Evolutionary conservation across 1,140 invertebrate species (phyloP), one percentile per base, ranked within the genome.

Genomic region (Pachyrhynchus sulphureomaculatus): DNA sequence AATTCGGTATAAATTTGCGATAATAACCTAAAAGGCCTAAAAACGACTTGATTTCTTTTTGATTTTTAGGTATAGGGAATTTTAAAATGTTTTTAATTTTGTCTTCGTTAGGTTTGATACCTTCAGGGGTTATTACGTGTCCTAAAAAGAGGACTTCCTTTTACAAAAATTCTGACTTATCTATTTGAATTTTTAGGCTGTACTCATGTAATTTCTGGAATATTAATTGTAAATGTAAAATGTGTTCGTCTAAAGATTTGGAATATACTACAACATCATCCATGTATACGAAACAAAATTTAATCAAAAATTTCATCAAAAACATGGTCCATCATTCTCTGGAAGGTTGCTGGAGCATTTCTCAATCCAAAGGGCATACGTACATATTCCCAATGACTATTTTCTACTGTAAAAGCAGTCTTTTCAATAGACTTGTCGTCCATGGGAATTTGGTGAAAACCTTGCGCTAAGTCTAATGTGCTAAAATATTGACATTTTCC

Each of bases 391-490:
- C 33, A 69, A 41, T 67, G 61, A 4, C 63, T 59, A 32, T 57
- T 33, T 36, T 42, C 52, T 2, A 47, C 48, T 1, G 13, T 55
- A 42, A 66, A 66, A 13, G 51, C 44, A 0, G 51, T 66, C 8
- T 81, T 81, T 4, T 68, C 45, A 10, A 34, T 67, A 54, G 76
- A 73, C 10, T 73, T 59, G 21, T 65, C 36, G 18, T 75, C 61
- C n/a, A 84, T 65, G 9, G 67, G 58, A 10, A 84, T 73, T 65
- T 85, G 82, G 67, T 77, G 79, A 71, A 79, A 85, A 4, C 82
- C 82, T 32, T 64, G 73, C 0, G 67, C 65, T n/a, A 81, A 57
- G 69, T 84, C 81, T 15, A 84, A 45, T 0, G 75, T 74, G 0
- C 70, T 70, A 56, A 84, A 82, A 57, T 74, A 79, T 42, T 69